These are phyloP conservation scores for Chloroclystis v-ata DNA, from an alignment of 2,888 invertebrate genomes.

Conservation along the genomic window DNA sequence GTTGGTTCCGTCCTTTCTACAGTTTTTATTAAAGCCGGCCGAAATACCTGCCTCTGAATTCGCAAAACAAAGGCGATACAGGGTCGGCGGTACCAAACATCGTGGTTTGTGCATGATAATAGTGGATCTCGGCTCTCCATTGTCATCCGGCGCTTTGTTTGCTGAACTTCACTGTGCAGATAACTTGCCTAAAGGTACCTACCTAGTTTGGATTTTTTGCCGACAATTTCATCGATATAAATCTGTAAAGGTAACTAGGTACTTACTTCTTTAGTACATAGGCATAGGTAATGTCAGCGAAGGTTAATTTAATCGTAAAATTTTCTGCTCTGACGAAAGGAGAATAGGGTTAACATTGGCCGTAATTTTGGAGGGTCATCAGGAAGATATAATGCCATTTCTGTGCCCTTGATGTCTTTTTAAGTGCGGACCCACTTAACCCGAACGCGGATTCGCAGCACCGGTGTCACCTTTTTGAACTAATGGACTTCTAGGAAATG, in stretches of 20 bases:
- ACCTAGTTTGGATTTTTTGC: too few species aligned
- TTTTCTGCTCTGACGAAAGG: slow-evolving; percentile 24
- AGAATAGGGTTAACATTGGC: slow-evolving; percentile 58
- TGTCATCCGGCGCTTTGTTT: slow-evolving; percentile 49
- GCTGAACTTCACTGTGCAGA: slow-evolving; percentile 31
- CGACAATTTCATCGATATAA: too few species aligned
- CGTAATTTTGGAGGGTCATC: slow-evolving; percentile 72
- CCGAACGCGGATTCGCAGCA: slow-evolving; percentile 53
- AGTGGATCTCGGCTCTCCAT: slow-evolving; percentile 50
- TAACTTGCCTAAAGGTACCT: not conserved
- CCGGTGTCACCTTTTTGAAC: slow-evolving; percentile 49
- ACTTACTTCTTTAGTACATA: too few species aligned
- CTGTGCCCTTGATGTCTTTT: slow-evolving; percentile 76
- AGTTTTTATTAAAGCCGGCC: slow-evolving; percentile 7
- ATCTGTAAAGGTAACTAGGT: too few species aligned
- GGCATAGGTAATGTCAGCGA: not conserved
- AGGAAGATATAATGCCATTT: slow-evolving; percentile 74
- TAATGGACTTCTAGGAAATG: slow-evolving; percentile 40
- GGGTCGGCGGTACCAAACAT: slow-evolving; percentile 35
- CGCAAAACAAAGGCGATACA: slow-evolving; percentile 21
- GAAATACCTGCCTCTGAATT: slow-evolving; percentile 8
- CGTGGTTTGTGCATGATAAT: slow-evolving; percentile 50
- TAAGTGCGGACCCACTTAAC: slow-evolving; percentile 74
- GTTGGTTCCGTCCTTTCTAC: not conserved
- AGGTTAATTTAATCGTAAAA: slow-evolving; percentile 1